phyloP scores from a whole-genome alignment of 35 echinoderm and acorn worm genomes.

The Apostichopus parvimensis region DNA sequence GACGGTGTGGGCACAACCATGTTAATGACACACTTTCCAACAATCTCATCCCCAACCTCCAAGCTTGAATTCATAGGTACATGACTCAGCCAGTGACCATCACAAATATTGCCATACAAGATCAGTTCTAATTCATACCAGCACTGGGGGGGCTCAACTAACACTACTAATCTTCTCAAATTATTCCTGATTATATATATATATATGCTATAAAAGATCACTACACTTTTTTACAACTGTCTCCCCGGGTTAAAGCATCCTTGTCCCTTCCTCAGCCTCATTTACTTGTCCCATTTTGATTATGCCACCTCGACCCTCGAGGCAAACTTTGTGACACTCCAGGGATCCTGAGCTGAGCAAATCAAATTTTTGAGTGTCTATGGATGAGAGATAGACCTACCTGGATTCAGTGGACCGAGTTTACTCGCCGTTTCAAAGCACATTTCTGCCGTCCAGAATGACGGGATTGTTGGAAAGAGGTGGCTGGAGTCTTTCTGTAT shows the following conservation, averaged over 20 bases:
- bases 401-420: constrained; percentile 43
- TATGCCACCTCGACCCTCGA: background rate
- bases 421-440: constrained; percentile 65
- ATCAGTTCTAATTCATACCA: too few species aligned
- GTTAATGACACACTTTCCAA: too few species aligned
- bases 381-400: background rate
- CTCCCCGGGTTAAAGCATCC: background rate
- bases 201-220: too few species aligned
- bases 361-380: background rate
- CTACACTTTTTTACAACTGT: too few species aligned
- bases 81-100: too few species aligned
- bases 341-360: background rate
- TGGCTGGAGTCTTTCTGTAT: constrained; percentile 62
- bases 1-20: too few species aligned
- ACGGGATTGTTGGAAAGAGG: constrained; percentile 60
- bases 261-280: background rate
- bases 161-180: too few species aligned
- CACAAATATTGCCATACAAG: too few species aligned
- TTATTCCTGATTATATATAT: too few species aligned
- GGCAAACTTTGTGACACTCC: background rate
- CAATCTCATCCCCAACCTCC: too few species aligned
- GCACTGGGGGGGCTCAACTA: too few species aligned
- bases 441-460: constrained; percentile 92
- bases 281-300: background rate
- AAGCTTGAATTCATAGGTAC: too few species aligned